Percentiles rank a stretch among this genome's conserved stretches.
These are phyloP conservation scores for Lepus oiostolus DNA, from an alignment of 2,797 vertebrate genomes.

Conservation along the genomic window DNA sequence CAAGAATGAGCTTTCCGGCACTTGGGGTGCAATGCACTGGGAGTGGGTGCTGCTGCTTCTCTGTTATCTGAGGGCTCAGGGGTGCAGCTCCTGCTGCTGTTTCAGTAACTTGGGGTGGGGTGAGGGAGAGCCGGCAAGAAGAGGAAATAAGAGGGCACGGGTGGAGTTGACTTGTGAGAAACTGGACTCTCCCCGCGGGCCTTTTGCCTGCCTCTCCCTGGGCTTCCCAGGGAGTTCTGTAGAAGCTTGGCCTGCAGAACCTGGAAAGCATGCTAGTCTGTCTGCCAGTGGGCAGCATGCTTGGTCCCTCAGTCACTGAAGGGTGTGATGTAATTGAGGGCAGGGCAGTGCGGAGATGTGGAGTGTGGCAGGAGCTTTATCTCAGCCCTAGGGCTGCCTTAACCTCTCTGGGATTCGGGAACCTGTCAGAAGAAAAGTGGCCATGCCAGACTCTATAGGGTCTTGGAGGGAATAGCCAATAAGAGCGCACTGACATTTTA, in stretches of 20 bases:
- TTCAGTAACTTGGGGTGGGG: background rate
- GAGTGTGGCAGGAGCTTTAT: background rate
- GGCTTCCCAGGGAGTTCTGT: background rate
- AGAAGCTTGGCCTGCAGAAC: background rate
- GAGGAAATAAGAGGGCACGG: background rate
- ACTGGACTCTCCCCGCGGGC: background rate
- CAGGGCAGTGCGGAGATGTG: background rate
- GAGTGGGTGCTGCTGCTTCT: background rate
- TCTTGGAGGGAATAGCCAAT: background rate
- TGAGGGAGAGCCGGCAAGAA: background rate
- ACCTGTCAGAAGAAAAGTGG: background rate
- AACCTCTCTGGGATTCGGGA: background rate
- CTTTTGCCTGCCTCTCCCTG: accelerated
- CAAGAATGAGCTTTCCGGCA: background rate
- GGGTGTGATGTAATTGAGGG: background rate
- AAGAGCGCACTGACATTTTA: background rate
- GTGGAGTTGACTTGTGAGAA: background rate
- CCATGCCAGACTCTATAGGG: background rate
- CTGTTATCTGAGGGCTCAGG: background rate
- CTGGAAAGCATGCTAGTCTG: accelerated
- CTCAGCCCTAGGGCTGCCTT: background rate
- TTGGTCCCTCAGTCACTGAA: background rate
- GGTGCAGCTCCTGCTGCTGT: background rate
- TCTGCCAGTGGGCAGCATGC: background rate
- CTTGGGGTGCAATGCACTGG: accelerated